A percentile compares a stretch with the other conserved stretches of the same genome.
Conservation (phyloP, 1,140 invertebrate species). For the Lethrus apterus region DNA sequence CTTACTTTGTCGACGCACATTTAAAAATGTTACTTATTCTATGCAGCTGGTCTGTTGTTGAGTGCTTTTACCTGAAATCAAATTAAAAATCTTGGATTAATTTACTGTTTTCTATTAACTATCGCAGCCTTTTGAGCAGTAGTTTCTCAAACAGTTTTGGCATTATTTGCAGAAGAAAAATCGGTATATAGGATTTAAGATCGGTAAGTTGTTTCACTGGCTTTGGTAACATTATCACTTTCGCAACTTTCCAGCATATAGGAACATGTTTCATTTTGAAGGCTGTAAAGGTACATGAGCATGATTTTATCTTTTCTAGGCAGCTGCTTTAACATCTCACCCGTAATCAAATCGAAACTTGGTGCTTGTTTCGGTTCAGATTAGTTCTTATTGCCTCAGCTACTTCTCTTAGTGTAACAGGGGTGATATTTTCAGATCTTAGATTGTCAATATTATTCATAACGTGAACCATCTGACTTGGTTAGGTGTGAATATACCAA, state of each 20-base stretch:
- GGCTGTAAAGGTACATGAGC: neutral
- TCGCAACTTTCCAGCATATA: slow-evolving; percentile 5
- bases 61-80: too few species aligned
- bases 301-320: neutral
- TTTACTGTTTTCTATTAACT: too few species aligned
- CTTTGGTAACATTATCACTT: neutral
- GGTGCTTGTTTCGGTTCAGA: too few species aligned
- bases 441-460: slow-evolving; percentile 1
- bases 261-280: neutral
- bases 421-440: neutral
- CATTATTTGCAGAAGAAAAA: too few species aligned
- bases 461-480: neutral
- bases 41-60: too few species aligned
- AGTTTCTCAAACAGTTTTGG: too few species aligned
- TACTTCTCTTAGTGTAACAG: slow-evolving; percentile 2
- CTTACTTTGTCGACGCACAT: too few species aligned
- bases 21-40: too few species aligned
- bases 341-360: neutral
- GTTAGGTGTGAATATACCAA: neutral
- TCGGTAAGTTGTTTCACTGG: slow-evolving; percentile 3
- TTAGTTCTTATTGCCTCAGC: neutral
- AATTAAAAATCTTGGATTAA: too few species aligned
- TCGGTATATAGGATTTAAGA: too few species aligned
- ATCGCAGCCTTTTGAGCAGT: too few species aligned
- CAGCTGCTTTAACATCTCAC: neutral